phyloP scores from a whole-genome alignment of 1,140 invertebrate genomes.

The Prorops nasuta region DNA sequence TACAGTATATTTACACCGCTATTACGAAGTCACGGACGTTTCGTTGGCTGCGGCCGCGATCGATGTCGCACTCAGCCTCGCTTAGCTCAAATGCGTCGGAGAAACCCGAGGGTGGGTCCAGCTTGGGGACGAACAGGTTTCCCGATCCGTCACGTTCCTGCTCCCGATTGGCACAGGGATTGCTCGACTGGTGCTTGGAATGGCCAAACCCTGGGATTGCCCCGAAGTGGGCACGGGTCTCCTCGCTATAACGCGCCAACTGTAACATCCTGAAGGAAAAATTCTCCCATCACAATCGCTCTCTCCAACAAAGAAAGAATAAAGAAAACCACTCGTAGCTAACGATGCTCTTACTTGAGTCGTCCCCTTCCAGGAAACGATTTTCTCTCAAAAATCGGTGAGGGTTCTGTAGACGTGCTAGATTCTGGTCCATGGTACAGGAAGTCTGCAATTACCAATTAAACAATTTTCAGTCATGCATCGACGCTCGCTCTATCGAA shows the following conservation, averaged over 20 bases:
- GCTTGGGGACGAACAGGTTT: conserved; percentile 60
- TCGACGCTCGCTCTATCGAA: no score
- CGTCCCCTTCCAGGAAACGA: conserved; percentile 57
- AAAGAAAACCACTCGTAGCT: no score
- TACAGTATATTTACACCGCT: conserved; percentile 57
- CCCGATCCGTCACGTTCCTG: conserved; percentile 55
- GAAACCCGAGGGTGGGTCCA: conserved; percentile 62
- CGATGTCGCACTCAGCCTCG: conserved; percentile 57
- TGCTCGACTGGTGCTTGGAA: conserved; percentile 55
- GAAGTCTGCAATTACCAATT: conserved; percentile 50
- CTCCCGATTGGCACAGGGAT: conserved; percentile 45
- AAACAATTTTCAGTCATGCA: conserved; percentile 1
- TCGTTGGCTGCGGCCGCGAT: conserved; percentile 39
- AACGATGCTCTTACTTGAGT: conserved; percentile 56
- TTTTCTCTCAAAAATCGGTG: conserved; percentile 61
- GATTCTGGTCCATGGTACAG: conserved; percentile 61
- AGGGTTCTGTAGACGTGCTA: conserved; percentile 61
- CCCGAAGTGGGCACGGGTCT: conserved; percentile 55
- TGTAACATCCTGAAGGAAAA: conserved; percentile 48
- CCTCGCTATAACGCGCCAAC: conserved; percentile 55
- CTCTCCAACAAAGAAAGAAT: no score
- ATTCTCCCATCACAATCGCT: no score
- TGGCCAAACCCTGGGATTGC: conserved; percentile 51
- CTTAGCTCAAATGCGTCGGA: conserved; percentile 61
- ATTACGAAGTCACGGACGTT: conserved; percentile 53